Conservation (phyloP, 2,888 invertebrate genomes). For the Melanchra persicariae region DNA sequence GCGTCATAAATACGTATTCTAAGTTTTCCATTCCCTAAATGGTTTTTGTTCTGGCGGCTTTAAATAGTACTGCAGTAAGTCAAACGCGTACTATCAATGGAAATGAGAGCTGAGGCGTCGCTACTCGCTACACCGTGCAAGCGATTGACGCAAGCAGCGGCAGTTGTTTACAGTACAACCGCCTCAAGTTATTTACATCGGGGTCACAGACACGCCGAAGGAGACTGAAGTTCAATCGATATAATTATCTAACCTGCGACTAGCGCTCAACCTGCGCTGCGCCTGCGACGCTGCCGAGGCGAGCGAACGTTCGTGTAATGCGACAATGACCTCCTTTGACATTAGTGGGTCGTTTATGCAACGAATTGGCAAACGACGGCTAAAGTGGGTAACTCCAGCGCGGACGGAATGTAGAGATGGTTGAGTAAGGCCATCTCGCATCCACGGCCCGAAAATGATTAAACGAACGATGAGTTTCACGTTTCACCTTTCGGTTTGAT, state of each 20-base stretch:
- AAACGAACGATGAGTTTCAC: conserved; percentile 55
- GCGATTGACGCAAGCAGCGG: conserved; percentile 88
- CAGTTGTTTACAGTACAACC: conserved; percentile 88
- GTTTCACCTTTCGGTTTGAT: conserved; percentile 64
- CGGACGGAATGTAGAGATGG: conserved; percentile 78
- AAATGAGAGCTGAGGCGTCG: conserved; percentile 64
- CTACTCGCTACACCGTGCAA: conserved; percentile 70
- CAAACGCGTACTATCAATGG: conserved; percentile 78
- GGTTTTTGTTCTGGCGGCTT: conserved; percentile 71
- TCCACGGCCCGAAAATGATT: conserved; percentile 66
- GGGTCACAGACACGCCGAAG: conserved; percentile 90
- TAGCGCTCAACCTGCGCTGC: conserved; percentile 64
- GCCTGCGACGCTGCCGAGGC: conserved; percentile 53
- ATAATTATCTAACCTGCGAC: conserved; percentile 86
- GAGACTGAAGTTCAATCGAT: conserved; percentile 87
- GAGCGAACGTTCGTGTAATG: conserved; percentile 77
- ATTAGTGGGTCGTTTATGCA: conserved; percentile 89
- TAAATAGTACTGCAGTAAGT: conserved; percentile 77
- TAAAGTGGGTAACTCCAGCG: conserved; percentile 83
- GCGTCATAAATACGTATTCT: conserved; percentile 67
- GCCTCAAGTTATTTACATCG: conserved; percentile 90
- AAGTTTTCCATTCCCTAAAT: conserved; percentile 69
- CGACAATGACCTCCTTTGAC: conserved; percentile 89
- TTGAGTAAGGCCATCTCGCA: conserved; percentile 80
- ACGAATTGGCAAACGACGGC: conserved; percentile 81